These are phyloP conservation scores for Palaemon carinicauda DNA, from an alignment of 1,140 invertebrate genomes.

Conservation along the genomic window DNA sequence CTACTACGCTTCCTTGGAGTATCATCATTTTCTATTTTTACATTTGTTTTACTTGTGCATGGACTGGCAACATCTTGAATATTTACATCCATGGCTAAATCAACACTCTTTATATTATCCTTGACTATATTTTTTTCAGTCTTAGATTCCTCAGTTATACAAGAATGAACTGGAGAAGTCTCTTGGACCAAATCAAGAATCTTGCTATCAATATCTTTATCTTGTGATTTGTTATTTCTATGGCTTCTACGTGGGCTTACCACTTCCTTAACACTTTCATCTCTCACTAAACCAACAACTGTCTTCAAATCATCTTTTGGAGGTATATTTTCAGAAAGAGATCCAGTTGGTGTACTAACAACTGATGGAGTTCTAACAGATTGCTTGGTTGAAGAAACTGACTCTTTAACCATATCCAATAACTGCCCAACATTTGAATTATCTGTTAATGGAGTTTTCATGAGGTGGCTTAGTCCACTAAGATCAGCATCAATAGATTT, in stretches of 20 bases:
- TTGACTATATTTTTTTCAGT: too few relatives aligned
- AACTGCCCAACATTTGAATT: constrained; percentile 13
- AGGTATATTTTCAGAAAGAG: constrained; percentile 39
- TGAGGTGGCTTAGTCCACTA: background rate
- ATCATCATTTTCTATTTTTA: too few relatives aligned
- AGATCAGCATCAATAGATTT: background rate
- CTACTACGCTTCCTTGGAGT: too few relatives aligned
- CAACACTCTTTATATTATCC: too few relatives aligned
- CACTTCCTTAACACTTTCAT: background rate
- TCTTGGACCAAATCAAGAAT: too few relatives aligned
- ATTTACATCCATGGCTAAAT: background rate
- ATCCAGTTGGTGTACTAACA: background rate
- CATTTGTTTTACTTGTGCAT: background rate
- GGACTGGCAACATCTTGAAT: background rate
- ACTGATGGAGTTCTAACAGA: background rate
- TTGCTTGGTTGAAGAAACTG: background rate
- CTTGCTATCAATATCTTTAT: too few relatives aligned
- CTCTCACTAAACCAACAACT: background rate
- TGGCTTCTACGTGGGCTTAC: constrained; percentile 21
- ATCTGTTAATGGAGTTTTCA: constrained; percentile 38
- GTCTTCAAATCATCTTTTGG: background rate
- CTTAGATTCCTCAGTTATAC: too few relatives aligned
- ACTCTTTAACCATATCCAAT: background rate
- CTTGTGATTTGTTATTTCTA: too few relatives aligned
- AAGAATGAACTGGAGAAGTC: too few relatives aligned